Evolutionary conservation across 2,888 invertebrate species (phyloP), one percentile per base, ranked within the genome.

Genomic region (Heliconius ismenius): DNA sequence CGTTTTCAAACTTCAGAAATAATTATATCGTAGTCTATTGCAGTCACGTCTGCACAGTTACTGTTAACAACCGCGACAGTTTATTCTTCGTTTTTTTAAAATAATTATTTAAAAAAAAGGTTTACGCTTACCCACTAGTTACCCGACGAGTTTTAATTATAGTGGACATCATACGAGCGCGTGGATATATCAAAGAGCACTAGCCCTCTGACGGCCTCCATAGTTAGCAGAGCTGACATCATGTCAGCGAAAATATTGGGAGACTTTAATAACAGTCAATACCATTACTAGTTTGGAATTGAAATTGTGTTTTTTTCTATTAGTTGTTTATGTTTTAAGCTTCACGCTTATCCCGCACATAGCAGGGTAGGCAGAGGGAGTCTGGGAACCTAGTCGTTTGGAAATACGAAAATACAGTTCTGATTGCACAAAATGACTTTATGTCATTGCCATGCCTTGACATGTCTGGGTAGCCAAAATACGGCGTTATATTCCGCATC

Each of bases 181-280:
- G 11, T 49, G 49, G 49, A 49, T 21, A 21, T 7, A 49, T 49
- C n/a, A n/a, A 58, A 58, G 9, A n/a, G n/a, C n/a, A 58, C 58
- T n/a, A 58, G 11, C n/a, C 58, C n/a, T n/a, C n/a, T 58, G 58
- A 10, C 58, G n/a, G 58, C 58, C n/a, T n/a, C n/a, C n/a, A n/a
- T 58, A 58, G n/a, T 58, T 58, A 49, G n/a, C 58, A n/a, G 58
- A n/a, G n/a, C n/a, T 58, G n/a, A 58, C 58, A n/a, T n/a, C 58
- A 6, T 58, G n/a, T n/a, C 58, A 11, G n/a, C 10, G 58, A 58
- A 58, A 58, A 11, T 58, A n/a, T 58, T 58, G 10, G n/a, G 11
- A n/a, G 10, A 58, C 58, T n/a, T 58, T 58, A 3, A 58, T n/a
- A n/a, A n/a, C n/a, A 11, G 18, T 58, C 54, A 58, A n/a, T n/a